phyloP scores from a whole-genome alignment of 2,888 invertebrate genomes.

The Drosophila mimetica region DNA sequence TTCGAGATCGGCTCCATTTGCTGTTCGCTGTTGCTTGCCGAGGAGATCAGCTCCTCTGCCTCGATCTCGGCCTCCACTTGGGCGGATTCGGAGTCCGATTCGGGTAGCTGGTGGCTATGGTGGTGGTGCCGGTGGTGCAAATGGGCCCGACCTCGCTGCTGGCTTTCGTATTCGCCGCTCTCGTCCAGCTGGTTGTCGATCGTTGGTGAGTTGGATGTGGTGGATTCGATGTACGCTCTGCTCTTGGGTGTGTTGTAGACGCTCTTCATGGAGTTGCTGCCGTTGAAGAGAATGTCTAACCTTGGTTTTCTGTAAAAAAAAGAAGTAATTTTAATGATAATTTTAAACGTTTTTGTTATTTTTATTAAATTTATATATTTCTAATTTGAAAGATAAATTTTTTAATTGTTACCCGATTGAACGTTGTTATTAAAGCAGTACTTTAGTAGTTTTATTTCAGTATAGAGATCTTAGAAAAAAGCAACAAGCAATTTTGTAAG shows the following conservation, averaged over 20 bases:
- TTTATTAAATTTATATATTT: too few relatives aligned
- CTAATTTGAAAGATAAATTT: too few relatives aligned
- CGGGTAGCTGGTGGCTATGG: slow-evolving; percentile 34
- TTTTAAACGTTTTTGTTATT: too few relatives aligned
- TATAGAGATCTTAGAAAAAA: too few relatives aligned
- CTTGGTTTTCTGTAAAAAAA: slow-evolving; percentile 78
- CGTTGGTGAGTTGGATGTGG: slow-evolving; percentile 77
- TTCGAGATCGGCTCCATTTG: slow-evolving; percentile 35
- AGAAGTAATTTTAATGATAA: too few relatives aligned
- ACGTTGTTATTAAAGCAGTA: too few relatives aligned
- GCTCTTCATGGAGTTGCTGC: slow-evolving; percentile 67
- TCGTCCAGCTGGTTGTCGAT: slow-evolving; percentile 78
- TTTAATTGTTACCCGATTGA: too few relatives aligned
- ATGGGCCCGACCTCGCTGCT: slow-evolving; percentile 40
- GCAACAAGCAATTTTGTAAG: too few relatives aligned
- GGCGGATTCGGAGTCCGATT: slow-evolving; percentile 33
- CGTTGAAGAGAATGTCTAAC: slow-evolving; percentile 81
- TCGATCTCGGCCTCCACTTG: slow-evolving; percentile 29
- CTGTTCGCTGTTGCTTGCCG: slow-evolving; percentile 35
- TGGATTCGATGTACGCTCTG: slow-evolving; percentile 56
- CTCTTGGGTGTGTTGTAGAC: slow-evolving; percentile 20
- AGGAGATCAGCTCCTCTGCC: slow-evolving; percentile 44
- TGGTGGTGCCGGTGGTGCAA: slow-evolving; percentile 65
- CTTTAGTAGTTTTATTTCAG: too few relatives aligned
- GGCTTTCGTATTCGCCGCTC: slow-evolving; percentile 47